Conservation (phyloP, 2,888 invertebrate species). For the Agriopis aurantiaria region DNA sequence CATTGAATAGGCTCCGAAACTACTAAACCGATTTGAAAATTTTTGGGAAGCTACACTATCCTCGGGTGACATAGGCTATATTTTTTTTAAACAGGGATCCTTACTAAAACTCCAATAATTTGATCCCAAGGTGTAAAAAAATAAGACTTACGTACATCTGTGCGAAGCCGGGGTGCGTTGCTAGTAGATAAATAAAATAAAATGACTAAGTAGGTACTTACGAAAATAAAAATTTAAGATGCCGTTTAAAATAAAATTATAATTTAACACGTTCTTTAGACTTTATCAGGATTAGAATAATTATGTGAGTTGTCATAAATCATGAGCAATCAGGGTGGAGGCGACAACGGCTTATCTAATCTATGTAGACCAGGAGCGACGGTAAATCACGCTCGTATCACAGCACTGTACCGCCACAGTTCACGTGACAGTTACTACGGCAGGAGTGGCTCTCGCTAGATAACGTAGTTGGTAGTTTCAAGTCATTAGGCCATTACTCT, state of each 20-base stretch:
- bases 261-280: not conserved
- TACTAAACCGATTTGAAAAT: no score
- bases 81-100: no score
- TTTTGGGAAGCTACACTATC: no score
- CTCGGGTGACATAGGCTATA: no score
- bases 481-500: slow-evolving; percentile 3
- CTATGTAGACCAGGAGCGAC: slow-evolving; percentile 26
- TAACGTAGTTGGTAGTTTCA: slow-evolving; percentile 2
- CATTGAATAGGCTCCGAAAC: no score
- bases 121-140: no score
- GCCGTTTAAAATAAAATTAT: not conserved
- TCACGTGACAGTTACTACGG: not conserved
- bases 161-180: no score
- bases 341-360: slow-evolving; percentile 9
- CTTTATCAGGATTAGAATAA: not conserved
- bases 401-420: not conserved
- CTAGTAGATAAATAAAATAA: no score
- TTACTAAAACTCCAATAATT: no score
- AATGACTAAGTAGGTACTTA: no score
- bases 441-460: not conserved
- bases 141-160: no score
- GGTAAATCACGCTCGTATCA: slow-evolving; percentile 10
- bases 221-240: no score
- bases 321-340: not conserved
- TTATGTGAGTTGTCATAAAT: slow-evolving; percentile 3